Evolutionary conservation across 2,888 invertebrate species (phyloP).

Genomic region (Campaea margaritaria): DNA sequence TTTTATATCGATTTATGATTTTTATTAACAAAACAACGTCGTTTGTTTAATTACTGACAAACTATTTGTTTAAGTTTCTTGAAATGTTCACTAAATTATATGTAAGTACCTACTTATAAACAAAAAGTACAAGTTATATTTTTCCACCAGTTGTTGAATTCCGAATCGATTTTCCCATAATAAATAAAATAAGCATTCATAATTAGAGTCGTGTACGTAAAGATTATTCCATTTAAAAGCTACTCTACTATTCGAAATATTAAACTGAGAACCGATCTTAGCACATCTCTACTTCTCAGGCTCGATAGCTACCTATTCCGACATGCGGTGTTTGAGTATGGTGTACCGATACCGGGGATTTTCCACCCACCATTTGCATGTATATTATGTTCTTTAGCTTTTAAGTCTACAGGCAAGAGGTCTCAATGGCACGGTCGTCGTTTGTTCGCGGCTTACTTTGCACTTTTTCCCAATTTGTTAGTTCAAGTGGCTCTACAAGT

Average conservation of each 20-base stretch:
- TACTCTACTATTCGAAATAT: too few species aligned
- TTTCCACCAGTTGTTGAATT: too few species aligned
- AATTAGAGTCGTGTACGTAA: too few species aligned
- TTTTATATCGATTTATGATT: neutral
- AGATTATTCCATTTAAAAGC: too few species aligned
- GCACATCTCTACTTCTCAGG: conserved; percentile 16
- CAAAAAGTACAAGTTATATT: too few species aligned
- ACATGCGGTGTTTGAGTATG: conserved; percentile 55
- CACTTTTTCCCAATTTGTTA: conserved; percentile 30
- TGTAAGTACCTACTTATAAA: too few species aligned
- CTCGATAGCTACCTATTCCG: conserved; percentile 46
- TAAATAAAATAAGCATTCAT: too few species aligned
- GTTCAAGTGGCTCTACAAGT: conserved; percentile 9
- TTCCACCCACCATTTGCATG: conserved; percentile 58
- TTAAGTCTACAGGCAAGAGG: conserved; percentile 39
- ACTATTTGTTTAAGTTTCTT: too few species aligned
- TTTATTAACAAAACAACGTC: too few species aligned
- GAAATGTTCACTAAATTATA: too few species aligned
- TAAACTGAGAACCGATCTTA: neutral
- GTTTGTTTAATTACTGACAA: too few species aligned
- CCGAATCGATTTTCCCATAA: too few species aligned
- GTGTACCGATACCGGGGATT: conserved; percentile 53
- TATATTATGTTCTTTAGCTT: conserved; percentile 50
- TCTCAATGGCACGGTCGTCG: conserved; percentile 30
- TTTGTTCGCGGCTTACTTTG: conserved; percentile 40